These are phyloP conservation scores for Monoplex corrugatus DNA, from an alignment of 2,888 invertebrate species.

Conservation along the genomic window DNA sequence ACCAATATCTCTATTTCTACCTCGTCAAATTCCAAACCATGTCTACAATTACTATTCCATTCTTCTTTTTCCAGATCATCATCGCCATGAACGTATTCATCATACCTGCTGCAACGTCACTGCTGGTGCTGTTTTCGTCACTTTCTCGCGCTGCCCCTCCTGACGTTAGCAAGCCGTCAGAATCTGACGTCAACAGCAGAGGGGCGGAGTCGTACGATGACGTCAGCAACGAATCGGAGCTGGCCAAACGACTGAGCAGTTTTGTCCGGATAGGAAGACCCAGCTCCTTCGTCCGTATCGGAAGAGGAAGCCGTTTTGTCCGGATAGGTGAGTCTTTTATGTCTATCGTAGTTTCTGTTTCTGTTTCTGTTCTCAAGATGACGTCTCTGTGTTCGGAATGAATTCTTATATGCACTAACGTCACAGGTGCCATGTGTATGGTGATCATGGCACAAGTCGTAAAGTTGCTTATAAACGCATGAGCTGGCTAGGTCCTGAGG, in stretches of 20 bases:
- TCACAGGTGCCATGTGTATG: too few species aligned
- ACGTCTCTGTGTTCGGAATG: background rate
- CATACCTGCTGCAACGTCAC: conserved; percentile 1
- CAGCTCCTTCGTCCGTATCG: conserved; percentile 52
- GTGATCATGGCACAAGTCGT: too few species aligned
- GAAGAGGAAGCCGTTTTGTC: conserved; percentile 46
- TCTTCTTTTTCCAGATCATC: background rate
- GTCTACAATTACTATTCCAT: background rate
- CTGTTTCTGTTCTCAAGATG: background rate
- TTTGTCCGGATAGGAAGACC: conserved; percentile 51
- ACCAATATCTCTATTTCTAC: background rate
- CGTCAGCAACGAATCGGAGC: conserved; percentile 18
- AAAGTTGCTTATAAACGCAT: too few species aligned
- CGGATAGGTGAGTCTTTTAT: conserved; percentile 38
- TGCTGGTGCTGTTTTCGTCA: conserved; percentile 5
- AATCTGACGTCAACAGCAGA: background rate
- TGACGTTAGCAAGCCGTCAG: background rate
- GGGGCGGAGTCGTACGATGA: background rate
- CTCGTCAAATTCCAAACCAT: background rate
- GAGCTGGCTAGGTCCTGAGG: too few species aligned
- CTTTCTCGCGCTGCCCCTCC: conserved; percentile 21
- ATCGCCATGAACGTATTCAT: conserved; percentile 23
- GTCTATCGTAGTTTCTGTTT: background rate
- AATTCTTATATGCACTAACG: too few species aligned
- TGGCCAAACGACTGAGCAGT: conserved; percentile 44